Conservation (phyloP, 1,140 invertebrate species). For the Zaprionus tsacasi region DNA sequence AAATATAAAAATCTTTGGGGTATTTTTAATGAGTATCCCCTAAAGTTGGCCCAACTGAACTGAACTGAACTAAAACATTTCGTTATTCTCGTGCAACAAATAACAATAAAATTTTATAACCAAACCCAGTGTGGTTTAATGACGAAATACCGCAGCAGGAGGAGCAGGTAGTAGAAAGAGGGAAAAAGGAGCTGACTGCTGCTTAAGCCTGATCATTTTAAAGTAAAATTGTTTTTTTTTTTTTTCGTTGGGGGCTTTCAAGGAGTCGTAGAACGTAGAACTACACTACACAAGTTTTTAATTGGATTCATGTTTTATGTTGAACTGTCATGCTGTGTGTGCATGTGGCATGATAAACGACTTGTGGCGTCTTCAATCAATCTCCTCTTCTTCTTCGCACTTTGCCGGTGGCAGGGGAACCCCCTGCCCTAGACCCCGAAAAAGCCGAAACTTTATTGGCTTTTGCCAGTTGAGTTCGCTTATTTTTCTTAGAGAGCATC, state of each 20-base stretch:
- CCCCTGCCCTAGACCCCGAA: conserved; percentile 16
- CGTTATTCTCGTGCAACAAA: not conserved
- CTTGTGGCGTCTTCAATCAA: conserved; percentile 40
- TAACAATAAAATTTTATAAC: conserved; percentile 9
- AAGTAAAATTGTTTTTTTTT: not conserved
- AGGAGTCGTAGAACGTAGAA: not conserved
- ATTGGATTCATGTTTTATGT: conserved; percentile 14
- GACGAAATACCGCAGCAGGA: conserved; percentile 2
- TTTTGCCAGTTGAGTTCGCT: conserved; percentile 6
- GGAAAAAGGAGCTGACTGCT: not conserved
- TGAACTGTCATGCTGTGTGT: conserved; percentile 26
- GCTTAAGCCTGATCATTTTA: not conserved
- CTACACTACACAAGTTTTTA: conserved; percentile 5
- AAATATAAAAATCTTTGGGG: not conserved
- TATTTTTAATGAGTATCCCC: not conserved
- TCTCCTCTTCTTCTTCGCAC: conserved; percentile 11
- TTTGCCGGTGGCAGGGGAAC: not conserved
- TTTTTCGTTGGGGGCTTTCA: not conserved
- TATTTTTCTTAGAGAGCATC: conserved; percentile 37
- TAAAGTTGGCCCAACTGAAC: not conserved
- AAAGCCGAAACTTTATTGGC: conserved; percentile 29
- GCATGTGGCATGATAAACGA: conserved; percentile 35
- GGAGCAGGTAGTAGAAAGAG: conserved; percentile 1
- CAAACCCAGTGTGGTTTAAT: not conserved
- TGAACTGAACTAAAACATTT: not conserved